A percentile compares a stretch with the other conserved stretches of the same genome.
Evolutionary conservation across 2,888 invertebrate genomes (phyloP).

Genomic region (Drosophila rubida): DNA sequence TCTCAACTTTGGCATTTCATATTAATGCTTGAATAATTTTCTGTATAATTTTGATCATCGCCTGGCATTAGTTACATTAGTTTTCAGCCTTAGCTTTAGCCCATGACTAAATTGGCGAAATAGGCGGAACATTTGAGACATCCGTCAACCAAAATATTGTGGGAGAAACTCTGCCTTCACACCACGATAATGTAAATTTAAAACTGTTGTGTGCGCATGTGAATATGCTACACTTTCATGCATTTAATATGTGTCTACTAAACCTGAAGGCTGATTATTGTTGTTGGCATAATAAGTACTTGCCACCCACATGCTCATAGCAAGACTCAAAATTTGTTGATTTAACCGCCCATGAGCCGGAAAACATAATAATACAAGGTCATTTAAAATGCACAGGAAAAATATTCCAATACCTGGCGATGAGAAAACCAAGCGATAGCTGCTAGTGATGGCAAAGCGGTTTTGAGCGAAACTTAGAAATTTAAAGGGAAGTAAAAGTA

Average conservation of each 20-base stretch:
- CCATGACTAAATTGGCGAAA: conserved; percentile 36
- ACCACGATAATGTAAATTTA: neutral
- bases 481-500: neutral
- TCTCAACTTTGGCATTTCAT: conserved; percentile 75
- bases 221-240: neutral
- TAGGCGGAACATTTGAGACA: conserved; percentile 42
- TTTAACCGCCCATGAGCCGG: conserved; percentile 54
- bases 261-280: neutral
- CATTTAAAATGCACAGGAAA: conserved; percentile 69
- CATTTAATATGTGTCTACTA: conserved; percentile 1
- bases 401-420: conserved; percentile 58
- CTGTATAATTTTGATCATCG: conserved; percentile 63
- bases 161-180: neutral
- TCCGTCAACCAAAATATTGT: conserved; percentile 15
- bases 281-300: neutral
- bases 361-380: conserved; percentile 43
- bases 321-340: conserved; percentile 24
- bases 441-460: conserved; percentile 26
- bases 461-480: neutral
- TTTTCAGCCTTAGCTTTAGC: conserved; percentile 38
- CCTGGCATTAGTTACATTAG: conserved; percentile 68
- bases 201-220: too few relatives aligned
- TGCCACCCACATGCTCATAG: neutral
- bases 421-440: conserved; percentile 25
- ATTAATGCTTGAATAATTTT: conserved; percentile 78